Conservation (phyloP, 1,140 invertebrate genomes). For the Carposina sasakii region DNA sequence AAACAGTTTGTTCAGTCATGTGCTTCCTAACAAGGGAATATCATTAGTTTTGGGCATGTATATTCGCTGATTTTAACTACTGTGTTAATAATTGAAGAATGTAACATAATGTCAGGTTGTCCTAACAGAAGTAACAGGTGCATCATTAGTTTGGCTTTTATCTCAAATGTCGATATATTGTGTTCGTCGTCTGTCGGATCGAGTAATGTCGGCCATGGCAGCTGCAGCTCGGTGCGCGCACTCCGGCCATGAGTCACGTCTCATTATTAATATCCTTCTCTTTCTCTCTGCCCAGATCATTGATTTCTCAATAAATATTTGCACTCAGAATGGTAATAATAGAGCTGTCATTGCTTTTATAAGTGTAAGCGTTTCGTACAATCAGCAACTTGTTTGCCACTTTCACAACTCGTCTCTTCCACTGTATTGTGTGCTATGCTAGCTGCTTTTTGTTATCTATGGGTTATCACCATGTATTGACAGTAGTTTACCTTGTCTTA, state of each 20-base stretch:
- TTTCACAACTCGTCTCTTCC: conserved; percentile 70
- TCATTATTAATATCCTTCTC: conserved; percentile 32
- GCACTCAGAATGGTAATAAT: conserved; percentile 70
- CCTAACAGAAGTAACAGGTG: conserved; percentile 63
- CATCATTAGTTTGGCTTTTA: conserved; percentile 66
- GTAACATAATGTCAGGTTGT: conserved; percentile 42
- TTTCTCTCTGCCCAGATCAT: conserved; percentile 58
- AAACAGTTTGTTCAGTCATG: conserved; percentile 54
- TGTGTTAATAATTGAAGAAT: conserved; percentile 50
- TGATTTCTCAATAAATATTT: conserved; percentile 47
- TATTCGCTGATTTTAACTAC: conserved; percentile 62
- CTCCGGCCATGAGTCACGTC: conserved; percentile 3
- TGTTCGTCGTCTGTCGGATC: conserved; percentile 43
- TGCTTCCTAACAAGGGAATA: conserved; percentile 70
- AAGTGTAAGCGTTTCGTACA: conserved; percentile 68
- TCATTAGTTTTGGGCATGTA: conserved; percentile 70
- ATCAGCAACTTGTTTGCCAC: conserved; percentile 68
- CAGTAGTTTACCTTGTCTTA: conserved; percentile 56
- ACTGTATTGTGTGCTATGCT: conserved; percentile 71
- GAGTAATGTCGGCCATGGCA: conserved; percentile 1
- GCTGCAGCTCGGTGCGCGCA: background rate
- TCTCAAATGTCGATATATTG: conserved; percentile 54
- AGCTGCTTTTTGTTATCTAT: conserved; percentile 73
- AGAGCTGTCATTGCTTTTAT: conserved; percentile 72
- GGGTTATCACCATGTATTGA: conserved; percentile 67